These are phyloP conservation scores for Caenorhabditis zanzibari DNA, from an alignment of 2,888 invertebrate genomes.

Conservation along the genomic window DNA sequence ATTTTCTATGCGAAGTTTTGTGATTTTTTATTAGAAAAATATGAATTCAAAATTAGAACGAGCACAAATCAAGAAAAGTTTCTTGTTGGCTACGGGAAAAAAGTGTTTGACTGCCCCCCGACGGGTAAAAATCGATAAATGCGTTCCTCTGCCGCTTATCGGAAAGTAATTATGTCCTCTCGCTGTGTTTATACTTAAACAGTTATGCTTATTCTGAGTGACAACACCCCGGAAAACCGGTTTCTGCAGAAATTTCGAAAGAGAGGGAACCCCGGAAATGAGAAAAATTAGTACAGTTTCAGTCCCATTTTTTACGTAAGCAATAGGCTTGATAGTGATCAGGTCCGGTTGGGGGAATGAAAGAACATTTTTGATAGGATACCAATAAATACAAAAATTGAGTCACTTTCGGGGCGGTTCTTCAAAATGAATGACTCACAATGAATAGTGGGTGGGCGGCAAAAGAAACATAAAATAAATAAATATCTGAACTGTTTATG, in stretches of 20 bases:
- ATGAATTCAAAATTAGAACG: background rate
- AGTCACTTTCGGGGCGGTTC: conserved; percentile 42
- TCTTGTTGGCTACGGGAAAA: conserved; percentile 1
- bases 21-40: background rate
- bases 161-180: conserved; percentile 32
- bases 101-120: conserved; percentile 35
- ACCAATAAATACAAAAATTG: conserved; percentile 46
- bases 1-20: background rate
- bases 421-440: conserved; percentile 53
- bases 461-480: conserved; percentile 20
- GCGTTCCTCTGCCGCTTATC: conserved; percentile 39
- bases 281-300: background rate
- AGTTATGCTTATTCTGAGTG: conserved; percentile 14
- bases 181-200: background rate
- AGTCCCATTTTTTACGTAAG: background rate
- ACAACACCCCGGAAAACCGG: background rate
- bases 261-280: background rate
- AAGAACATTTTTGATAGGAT: conserved; percentile 6
- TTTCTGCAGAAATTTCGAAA: background rate
- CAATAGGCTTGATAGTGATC: background rate
- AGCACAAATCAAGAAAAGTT: background rate
- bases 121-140: conserved; percentile 48
- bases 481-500: conserved; percentile 32
- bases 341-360: conserved; percentile 12
- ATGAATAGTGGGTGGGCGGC: conserved; percentile 48